Base-by-base conservation (phyloP, 2,113 vertebrate genomes). In the Dicentrarchus labrax region DNA sequence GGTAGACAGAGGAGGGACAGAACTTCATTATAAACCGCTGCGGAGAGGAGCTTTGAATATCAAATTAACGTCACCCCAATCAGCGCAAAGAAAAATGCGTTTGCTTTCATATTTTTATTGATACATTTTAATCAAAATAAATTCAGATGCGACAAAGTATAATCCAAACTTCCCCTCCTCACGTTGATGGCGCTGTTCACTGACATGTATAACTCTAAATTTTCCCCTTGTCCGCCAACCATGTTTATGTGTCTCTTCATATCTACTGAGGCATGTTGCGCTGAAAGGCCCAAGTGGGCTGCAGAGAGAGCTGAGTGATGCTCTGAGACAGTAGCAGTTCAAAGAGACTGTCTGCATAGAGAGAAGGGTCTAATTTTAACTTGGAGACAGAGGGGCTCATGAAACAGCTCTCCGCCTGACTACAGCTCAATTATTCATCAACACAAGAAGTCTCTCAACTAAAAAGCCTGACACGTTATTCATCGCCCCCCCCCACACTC, bases 371-470 rank as follows among this genome's bases (percentile, higher is more conserved):
- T 93, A 94, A 93, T 94, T 94, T 94, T 93, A 95, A 93, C 92
- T 93, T 62, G 67, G 92, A 93, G 92, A 93, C 88, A 90, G 91
- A 91, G 86, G 80, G 84, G 85, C 91, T 92, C 90, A 77, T 89
- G 92, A 94, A 93, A 89, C 90, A 71, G 90, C 90, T 92, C 87
- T 88, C 85, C 51, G 88, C 86, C 82, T 87, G 90, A 89, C 93
- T 92, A 82, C 86, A 85, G 72, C 91, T 94, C 90, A 94, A 94
- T 95, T 94, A 95, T 95, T 94, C 91, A 94, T 93, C 84, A 86
- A 82, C 85, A 87, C 89, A 80, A 90, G 84, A 93, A 93, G 91
- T 91, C 88, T 94, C 88, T 84, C 90, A 83, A 85, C 92, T 93
- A 89, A 89, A 90, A 90, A 92, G 88, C 80, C 82, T 61, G 78